Conservation (phyloP, 2,888 invertebrate genomes). For the Lithophane semibrunnea region DNA sequence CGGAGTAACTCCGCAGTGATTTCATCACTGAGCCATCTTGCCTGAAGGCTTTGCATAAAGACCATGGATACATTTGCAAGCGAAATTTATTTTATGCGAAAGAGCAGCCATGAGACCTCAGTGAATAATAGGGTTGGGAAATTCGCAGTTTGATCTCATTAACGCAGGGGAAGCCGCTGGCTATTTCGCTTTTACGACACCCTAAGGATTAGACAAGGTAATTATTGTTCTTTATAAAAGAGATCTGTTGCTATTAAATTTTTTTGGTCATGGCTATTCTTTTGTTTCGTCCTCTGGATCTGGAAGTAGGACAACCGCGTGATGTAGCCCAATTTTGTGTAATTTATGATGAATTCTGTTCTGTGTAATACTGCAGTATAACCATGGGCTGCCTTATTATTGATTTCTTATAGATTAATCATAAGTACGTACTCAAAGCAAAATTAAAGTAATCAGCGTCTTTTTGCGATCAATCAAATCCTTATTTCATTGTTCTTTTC, state of each 20-base stretch:
- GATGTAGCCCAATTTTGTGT: no score
- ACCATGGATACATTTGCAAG: conserved; percentile 38
- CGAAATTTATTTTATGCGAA: conserved; percentile 37
- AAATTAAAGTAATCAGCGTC: background rate
- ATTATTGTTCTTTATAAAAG: conserved; percentile 18
- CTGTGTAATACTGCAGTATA: background rate
- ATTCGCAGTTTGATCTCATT: conserved; percentile 44
- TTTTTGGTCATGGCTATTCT: background rate
- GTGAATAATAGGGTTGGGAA: conserved; percentile 47
- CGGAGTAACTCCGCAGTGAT: background rate
- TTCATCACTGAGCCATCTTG: conserved; percentile 18
- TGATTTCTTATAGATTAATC: background rate
- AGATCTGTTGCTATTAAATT: background rate
- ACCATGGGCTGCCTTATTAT: background rate
- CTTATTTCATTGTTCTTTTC: background rate
- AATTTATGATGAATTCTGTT: background rate
- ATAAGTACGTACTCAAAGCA: background rate
- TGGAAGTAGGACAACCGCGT: background rate
- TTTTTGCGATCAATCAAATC: background rate
- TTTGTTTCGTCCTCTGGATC: background rate
- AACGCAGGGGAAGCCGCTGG: conserved; percentile 29
- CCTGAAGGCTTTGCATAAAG: conserved; percentile 42
- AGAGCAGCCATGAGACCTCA: conserved; percentile 22
- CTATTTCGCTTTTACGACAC: conserved; percentile 38
- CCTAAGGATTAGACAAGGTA: conserved; percentile 39